These are phyloP conservation scores for Notamacropus eugenii DNA, from an alignment of 2,797 vertebrate species.

Conservation along the genomic window DNA sequence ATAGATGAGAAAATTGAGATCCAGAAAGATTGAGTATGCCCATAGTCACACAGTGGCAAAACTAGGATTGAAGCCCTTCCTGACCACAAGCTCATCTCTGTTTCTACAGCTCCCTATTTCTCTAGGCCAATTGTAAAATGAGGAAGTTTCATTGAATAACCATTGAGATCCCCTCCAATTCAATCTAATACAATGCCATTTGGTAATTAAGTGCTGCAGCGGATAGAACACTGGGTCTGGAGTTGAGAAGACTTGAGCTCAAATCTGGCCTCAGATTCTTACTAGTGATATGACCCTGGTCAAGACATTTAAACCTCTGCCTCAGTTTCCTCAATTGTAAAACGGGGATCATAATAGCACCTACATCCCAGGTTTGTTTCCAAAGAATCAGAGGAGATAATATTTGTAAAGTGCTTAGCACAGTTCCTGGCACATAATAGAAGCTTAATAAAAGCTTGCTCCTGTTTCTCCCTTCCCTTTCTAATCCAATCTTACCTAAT, in stretches of 20 bases:
- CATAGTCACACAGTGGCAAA: neutral
- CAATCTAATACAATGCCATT: neutral
- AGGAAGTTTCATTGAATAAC: neutral
- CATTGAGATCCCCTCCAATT: neutral
- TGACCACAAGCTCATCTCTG: neutral
- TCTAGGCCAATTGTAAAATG: neutral
- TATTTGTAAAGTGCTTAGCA: neutral
- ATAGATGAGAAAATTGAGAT: neutral
- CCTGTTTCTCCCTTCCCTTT: neutral
- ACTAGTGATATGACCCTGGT: neutral
- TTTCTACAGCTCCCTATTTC: neutral
- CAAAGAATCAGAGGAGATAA: neutral
- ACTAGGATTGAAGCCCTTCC: neutral
- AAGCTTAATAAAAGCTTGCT: neutral
- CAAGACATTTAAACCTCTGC: neutral
- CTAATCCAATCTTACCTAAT: neutral
- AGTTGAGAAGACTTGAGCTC: neutral
- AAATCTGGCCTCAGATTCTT: neutral
- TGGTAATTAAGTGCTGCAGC: neutral
- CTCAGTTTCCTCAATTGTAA: neutral
- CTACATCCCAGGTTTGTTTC: neutral
- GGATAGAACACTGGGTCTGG: neutral
- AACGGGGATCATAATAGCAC: neutral
- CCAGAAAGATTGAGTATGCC: neutral
- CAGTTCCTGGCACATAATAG: neutral